These are phyloP conservation scores for Hedya salicella DNA, from an alignment of 2,888 invertebrate species.

Conservation along the genomic window DNA sequence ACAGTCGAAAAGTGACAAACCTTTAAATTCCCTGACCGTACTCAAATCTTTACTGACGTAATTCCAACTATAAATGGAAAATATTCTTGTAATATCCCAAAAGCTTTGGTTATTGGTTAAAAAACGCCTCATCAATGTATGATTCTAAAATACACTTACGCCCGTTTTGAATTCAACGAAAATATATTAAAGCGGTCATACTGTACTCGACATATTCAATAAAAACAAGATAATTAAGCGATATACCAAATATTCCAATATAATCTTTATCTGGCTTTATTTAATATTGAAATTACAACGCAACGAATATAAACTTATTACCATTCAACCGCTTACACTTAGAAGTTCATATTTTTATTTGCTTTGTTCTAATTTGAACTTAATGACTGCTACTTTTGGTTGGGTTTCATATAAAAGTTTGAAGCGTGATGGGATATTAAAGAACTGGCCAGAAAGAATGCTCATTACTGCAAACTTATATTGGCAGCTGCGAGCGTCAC, in stretches of 20 bases:
- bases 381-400: neutral
- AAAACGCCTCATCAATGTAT: neutral
- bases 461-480: constrained; percentile 5
- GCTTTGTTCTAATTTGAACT: neutral
- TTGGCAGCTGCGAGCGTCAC: neutral
- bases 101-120: too few species aligned
- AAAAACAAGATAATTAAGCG: constrained; percentile 22
- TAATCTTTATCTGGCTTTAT: neutral
- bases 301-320: neutral
- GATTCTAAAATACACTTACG: neutral
- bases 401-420: neutral
- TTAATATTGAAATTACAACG: neutral
- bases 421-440: neutral
- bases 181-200: constrained; percentile 7
- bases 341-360: neutral
- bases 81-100: too few species aligned
- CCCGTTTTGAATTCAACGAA: neutral
- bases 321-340: neutral
- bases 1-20: too few species aligned
- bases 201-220: constrained; percentile 9
- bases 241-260: neutral
- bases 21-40: too few species aligned
- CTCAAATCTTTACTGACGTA: too few species aligned
- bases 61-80: too few species aligned
- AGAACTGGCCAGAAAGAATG: neutral